A percentile compares a stretch with the other conserved stretches of the same genome.
phyloP scores from a whole-genome alignment of 1,140 invertebrate genomes.

The Tetranychus urticae region DNA sequence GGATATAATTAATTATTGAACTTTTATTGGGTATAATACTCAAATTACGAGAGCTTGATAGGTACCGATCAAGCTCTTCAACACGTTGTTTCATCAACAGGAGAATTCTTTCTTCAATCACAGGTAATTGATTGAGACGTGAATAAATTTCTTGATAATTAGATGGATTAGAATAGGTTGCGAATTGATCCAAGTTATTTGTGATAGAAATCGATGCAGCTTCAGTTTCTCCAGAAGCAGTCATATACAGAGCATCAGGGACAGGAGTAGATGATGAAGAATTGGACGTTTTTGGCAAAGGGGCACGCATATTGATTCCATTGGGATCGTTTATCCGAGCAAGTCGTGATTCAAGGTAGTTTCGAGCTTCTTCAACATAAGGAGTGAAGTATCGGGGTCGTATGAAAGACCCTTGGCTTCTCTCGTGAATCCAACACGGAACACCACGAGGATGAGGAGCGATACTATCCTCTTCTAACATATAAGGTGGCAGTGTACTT shows the following conservation, averaged over 20 bases:
- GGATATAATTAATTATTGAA: constrained; percentile 49
- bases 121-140: constrained; percentile 3
- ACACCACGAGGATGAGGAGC: constrained; percentile 31
- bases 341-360: constrained; percentile 54
- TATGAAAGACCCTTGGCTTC: constrained; percentile 46
- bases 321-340: constrained; percentile 37
- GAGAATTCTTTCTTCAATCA: constrained; percentile 12
- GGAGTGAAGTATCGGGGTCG: constrained; percentile 71
- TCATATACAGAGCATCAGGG: constrained; percentile 84
- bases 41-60: constrained; percentile 47
- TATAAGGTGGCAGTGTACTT: constrained; percentile 57
- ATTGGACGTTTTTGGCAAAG: neutral
- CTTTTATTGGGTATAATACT: constrained; percentile 45
- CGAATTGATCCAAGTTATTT: neutral
- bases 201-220: neutral
- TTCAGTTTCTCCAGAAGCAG: constrained; percentile 27
- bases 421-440: constrained; percentile 61
- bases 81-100: constrained; percentile 61
- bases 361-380: constrained; percentile 77
- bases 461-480: constrained; percentile 36
- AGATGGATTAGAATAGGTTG: neutral
- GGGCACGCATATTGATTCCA: constrained; percentile 21
- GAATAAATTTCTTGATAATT: neutral
- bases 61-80: constrained; percentile 52
- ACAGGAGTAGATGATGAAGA: constrained; percentile 29